Evolutionary conservation across 2,888 invertebrate genomes (phyloP), one percentile per base, ranked within the genome.

Genomic region (Phoenoteleia sp.): DNA sequence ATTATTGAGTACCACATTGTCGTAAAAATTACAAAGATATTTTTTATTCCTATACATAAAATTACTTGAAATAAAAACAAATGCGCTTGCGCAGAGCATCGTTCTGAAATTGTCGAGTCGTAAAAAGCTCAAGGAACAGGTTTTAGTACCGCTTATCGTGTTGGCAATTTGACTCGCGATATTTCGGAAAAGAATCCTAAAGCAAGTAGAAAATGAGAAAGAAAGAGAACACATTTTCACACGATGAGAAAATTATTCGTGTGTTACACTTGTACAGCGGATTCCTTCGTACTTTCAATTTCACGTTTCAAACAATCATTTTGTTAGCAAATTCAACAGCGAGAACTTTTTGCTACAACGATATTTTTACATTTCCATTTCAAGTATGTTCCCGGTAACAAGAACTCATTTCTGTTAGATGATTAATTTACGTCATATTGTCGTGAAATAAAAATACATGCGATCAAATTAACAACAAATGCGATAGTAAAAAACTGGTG

Each of bases 71-170:
- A 81, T 75, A 81, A 81, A 69, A 69, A 60, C 58, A 66, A 74
- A 49, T 74, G 69, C 75, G 75, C 56, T 62, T 64, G 74, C 62
- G 29, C 62, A 52, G 47, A 17, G 45, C 75, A 52, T 52, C 66
- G 81, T 62, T 81, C 67, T 62, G 42, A 81, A 81, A 75, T 81
- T 75, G 81, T 64, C 36, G 45, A 36, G 56, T 75, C 72, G 64
- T 81, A 81, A 81, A 81, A 81, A 67, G 52, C 69, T 75, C 60
- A 21, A 56, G 75, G 45, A 47, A 81, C 74, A 49, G 52, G 81
- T 81, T 81, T 81, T 75, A 81, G 81, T 81, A 71, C 69, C 81
- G 69, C 75, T 75, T 75, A 81, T 81, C 62, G 47, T 56, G 75
- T 69, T 75, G 64, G 81, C 81, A 75, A 75, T 81, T 75, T 81